Evolutionary conservation across 2,888 invertebrate genomes (phyloP).

Genomic region (Danaus chrysippus): DNA sequence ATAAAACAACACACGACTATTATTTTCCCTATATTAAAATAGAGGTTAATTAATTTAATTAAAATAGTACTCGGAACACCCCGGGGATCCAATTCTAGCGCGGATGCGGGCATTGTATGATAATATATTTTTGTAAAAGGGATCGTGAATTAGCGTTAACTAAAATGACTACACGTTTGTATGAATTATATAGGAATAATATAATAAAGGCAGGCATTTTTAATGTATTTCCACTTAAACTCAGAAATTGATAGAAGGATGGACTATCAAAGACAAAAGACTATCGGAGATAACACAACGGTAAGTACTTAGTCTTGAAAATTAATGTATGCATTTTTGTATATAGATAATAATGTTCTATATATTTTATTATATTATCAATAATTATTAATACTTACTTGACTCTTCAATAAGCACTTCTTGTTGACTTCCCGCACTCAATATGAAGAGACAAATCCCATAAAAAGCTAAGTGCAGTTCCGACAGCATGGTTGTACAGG

Average conservation of each 20-base stretch:
- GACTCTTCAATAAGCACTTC: conserved; percentile 69
- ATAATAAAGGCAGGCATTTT: too few species aligned
- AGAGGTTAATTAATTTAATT: conserved; percentile 29
- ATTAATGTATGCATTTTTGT: too few species aligned
- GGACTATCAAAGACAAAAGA: too few species aligned
- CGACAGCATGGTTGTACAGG: conserved; percentile 37
- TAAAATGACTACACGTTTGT: not conserved
- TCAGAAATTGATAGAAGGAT: too few species aligned
- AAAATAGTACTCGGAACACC: conserved; percentile 26
- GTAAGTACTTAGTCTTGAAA: too few species aligned
- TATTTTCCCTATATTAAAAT: conserved; percentile 25
- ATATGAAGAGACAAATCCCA: conserved; percentile 53
- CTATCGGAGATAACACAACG: too few species aligned
- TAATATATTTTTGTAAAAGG: conserved; percentile 12
- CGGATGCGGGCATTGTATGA: conserved; percentile 28
- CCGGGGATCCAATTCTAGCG: conserved; percentile 18
- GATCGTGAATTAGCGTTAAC: not conserved
- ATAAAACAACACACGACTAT: conserved; percentile 17
- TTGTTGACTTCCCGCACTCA: conserved; percentile 59
- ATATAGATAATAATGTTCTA: too few species aligned
- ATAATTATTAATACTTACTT: conserved; percentile 46
- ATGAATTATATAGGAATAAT: too few species aligned
- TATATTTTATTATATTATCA: not conserved
- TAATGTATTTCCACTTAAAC: too few species aligned
- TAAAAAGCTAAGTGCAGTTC: conserved; percentile 47